phyloP scores from a whole-genome alignment of 2,113 vertebrate species.

The Sylvietta virens region DNA sequence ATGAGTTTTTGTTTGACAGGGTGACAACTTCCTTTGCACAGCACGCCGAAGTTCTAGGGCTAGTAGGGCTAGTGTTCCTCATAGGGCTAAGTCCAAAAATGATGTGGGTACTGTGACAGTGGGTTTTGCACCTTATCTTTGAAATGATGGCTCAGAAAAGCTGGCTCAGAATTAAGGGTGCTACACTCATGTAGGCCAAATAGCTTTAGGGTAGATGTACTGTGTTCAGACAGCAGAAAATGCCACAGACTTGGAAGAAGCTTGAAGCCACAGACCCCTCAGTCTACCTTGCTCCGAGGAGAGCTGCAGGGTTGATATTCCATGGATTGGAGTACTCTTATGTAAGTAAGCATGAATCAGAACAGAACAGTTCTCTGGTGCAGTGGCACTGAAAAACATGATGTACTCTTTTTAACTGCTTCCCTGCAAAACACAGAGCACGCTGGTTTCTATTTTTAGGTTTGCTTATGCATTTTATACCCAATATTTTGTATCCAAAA shows the following conservation, averaged over 20 bases:
- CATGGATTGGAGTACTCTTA: neutral
- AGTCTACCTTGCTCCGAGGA: neutral
- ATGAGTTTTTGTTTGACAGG: neutral
- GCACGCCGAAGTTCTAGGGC: neutral
- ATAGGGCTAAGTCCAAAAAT: neutral
- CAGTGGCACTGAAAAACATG: neutral
- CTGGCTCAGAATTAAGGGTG: neutral
- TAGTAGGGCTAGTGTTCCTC: neutral
- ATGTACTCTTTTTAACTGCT: neutral
- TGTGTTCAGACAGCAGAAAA: neutral
- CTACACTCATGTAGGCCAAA: neutral
- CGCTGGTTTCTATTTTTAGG: neutral
- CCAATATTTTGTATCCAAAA: neutral
- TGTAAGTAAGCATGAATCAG: neutral
- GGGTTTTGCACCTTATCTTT: neutral
- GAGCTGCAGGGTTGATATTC: neutral
- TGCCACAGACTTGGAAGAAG: neutral
- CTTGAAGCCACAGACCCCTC: neutral
- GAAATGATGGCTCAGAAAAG: neutral
- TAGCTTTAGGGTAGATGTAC: neutral
- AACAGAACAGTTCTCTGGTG: neutral
- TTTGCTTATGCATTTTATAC: neutral
- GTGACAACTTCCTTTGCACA: neutral
- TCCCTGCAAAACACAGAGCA: neutral
- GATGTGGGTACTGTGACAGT: neutral